phyloP scores from a whole-genome alignment of 2,113 vertebrate species.

The Eurypyga helias region DNA sequence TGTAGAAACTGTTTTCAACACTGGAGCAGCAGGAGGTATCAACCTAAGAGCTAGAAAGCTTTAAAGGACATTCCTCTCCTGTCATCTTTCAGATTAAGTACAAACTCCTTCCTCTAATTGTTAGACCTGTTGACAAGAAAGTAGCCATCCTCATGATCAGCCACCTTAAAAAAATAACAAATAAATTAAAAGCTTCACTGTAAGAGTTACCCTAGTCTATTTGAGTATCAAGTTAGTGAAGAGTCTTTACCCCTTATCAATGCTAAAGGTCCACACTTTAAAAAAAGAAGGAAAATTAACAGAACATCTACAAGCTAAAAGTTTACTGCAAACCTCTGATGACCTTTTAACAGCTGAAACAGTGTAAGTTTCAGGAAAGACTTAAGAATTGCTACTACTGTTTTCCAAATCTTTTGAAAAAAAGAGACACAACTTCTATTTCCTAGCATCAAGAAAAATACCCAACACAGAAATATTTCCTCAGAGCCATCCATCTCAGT shows the following conservation, averaged over 20 bases:
- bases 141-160: background rate
- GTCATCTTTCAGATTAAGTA: background rate
- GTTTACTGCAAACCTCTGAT: background rate
- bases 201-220: background rate
- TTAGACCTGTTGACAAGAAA: background rate
- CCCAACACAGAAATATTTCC: background rate
- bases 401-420: background rate
- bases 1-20: background rate
- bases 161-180: background rate
- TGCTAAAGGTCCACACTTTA: background rate
- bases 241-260: background rate
- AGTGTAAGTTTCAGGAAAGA: background rate
- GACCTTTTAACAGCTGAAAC: background rate
- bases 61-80: background rate
- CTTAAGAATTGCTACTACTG: background rate
- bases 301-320: background rate
- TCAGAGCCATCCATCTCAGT: background rate
- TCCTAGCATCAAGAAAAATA: background rate
- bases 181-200: background rate
- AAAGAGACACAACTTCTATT: background rate
- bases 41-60: background rate
- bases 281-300: background rate
- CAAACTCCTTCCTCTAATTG: background rate
- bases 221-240: background rate
- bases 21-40: fast-evolving